Evolutionary conservation across 2,888 invertebrate genomes (phyloP), one percentile per base, ranked within the genome.

Genomic region (Eucera pruinosa): DNA sequence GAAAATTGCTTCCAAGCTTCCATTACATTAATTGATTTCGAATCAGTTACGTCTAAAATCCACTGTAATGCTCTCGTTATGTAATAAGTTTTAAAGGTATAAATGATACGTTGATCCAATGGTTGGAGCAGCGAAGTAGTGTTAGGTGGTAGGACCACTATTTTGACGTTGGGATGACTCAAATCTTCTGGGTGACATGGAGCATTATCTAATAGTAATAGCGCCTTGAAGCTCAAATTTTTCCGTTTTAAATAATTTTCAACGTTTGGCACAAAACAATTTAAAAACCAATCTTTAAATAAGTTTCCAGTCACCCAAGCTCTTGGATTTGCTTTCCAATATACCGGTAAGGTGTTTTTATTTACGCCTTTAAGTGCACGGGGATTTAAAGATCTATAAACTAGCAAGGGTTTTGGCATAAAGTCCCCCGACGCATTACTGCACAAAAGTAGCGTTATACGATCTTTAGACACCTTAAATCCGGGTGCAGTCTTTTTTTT

Each of bases 271-370:
- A 65, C 54, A 54, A 54, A 77, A 43, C 76, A 66, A 61, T 67
- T 62, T 48, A 15, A 47, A 66, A 76, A 47, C 25, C 9, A 66
- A 36, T 62, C 27, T 62, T 50, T 50, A 68, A 74, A 74, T 62
- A 68, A 62, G 62, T 65, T 50, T 50, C 41, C 52, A 20, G 50
- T 65, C 23, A 52, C 45, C 50, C 58, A 65, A 48, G 50, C 83
- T 79, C 87, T 87, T 70, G 69, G 76, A 78, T 88, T 89, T 30
- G 48, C 77, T 76, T 77, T 85, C 86, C 83, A 88, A 66, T 85
- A 73, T 69, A 89, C 85, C 33, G 84, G 84, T 55, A 89, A 82
- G 43, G 68, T 76, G 54, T 74, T 72, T 62, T 81, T 79, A 75
- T 82, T 77, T 55, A 78, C 72, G 50, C 73, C 68, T 36, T 55